Conservation (phyloP, 2,113 vertebrate genomes). For the Empidonax alnorum region DNA sequence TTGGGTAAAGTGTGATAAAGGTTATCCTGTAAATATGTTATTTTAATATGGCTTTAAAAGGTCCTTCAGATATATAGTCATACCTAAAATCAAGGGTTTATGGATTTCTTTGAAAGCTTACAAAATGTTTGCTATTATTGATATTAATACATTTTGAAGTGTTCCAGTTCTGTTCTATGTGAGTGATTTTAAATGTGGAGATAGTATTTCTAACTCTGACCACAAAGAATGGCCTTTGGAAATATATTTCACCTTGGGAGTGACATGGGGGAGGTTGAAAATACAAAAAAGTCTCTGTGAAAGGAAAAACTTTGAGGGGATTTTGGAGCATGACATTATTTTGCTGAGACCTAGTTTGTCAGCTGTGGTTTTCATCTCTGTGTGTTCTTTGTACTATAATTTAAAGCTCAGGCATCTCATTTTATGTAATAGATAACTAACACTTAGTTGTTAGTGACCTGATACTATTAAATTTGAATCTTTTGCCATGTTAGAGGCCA, state of each 20-base stretch:
- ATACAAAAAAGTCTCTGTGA: neutral
- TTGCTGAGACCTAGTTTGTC: neutral
- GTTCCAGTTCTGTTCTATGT: neutral
- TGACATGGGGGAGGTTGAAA: neutral
- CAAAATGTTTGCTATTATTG: neutral
- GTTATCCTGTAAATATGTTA: neutral
- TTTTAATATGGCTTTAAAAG: neutral
- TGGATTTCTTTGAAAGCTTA: neutral
- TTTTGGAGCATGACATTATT: neutral
- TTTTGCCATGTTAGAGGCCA: neutral
- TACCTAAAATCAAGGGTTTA: neutral
- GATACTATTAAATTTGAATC: neutral
- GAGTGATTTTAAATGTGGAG: neutral
- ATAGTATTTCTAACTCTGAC: neutral
- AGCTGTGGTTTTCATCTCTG: neutral
- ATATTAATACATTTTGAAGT: neutral
- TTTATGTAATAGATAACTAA: neutral
- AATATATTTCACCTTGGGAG: neutral
- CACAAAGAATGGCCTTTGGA: neutral
- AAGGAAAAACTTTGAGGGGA: neutral
- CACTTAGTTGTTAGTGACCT: neutral
- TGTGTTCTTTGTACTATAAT: neutral
- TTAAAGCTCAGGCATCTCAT: neutral
- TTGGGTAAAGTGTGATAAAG: neutral
- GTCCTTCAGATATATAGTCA: neutral